Evolutionary conservation across 2,888 invertebrate genomes (phyloP), one percentile per base, ranked within the genome.

Genomic region (Drosophila anomalata): DNA sequence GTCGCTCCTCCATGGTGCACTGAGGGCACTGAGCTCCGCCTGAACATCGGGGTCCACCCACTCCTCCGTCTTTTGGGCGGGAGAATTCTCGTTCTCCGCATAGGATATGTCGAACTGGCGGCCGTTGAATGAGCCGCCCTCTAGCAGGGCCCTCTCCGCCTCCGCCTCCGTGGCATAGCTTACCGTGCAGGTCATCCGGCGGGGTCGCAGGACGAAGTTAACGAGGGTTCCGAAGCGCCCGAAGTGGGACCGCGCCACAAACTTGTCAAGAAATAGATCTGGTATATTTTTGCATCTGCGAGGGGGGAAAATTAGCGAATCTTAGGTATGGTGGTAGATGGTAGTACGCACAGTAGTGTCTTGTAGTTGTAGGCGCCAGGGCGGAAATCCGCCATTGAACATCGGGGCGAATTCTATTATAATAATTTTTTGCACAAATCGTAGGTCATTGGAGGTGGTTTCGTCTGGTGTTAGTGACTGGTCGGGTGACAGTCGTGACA

Each of bases 191-290:
- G 93, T 93, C 62, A 93, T 93, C 53, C 94, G 94, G 63, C 93
- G 94, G 0, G 94, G 94, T 53, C 94, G 93, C 55, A 96, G 91
- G 39, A 94, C 93, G 53, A 96, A 94, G 72, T 94, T 94, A 12
- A 93, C 93, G 2, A 96, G 94, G 42, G 92, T 93, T 0, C 97
- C 97, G 92, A 94, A 97, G 85, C 94, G 94, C 20, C 94, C 92
- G 70, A 96, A 96, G 89, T 96, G 94, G 61, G 93, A 92, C 77
- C 94, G 94, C 0, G 95, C 94, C 1, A 93, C 89, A 53, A 92
- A 89, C 87, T 93, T 94, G 75, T 95, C 94, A 56, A 95, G 92
- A 58, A 96, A 92, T 8, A 93, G 90, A 31, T 94, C 94, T 0
- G 96, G 96, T 48, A 95, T 94, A 86, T 94, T 93, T 33, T 93